Conservation (phyloP, 2,113 vertebrate genomes). For the Pogonocichla stellata region DNA sequence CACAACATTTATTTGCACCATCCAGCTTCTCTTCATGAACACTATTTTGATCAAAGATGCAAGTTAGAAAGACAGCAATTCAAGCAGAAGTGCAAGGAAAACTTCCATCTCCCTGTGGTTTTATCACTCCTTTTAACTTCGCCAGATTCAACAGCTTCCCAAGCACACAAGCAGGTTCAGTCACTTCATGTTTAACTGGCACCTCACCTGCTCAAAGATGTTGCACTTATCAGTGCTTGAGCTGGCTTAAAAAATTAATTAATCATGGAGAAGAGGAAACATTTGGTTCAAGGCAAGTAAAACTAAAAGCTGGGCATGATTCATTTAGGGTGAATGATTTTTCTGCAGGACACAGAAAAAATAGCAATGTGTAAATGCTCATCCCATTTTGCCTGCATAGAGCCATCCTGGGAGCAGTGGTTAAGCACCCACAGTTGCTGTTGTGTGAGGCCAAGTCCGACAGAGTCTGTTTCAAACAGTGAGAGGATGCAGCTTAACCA, state of each 20-base stretch:
- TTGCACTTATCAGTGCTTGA: rapidly evolving
- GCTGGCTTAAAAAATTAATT: not conserved
- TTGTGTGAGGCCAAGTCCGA: not conserved
- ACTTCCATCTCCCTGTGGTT: not conserved
- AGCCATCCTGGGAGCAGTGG: not conserved
- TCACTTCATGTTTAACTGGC: not conserved
- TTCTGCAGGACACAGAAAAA: not conserved
- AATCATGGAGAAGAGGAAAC: not conserved
- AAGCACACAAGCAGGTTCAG: not conserved
- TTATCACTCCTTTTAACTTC: not conserved
- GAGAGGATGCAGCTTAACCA: not conserved
- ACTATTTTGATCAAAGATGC: not conserved
- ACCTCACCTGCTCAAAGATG: not conserved
- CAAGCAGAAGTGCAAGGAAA: not conserved
- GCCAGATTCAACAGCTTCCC: not conserved
- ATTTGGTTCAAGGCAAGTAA: not conserved
- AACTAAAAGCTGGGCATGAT: not conserved
- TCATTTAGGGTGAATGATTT: not conserved
- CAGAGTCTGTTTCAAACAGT: not conserved
- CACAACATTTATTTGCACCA: not conserved
- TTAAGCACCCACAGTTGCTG: not conserved
- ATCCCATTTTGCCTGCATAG: not conserved
- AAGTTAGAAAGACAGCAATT: not conserved
- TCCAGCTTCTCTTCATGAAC: not conserved
- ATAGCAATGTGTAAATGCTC: rapidly evolving